Conservation (phyloP, 2,113 vertebrate species). For the Equus quagga region DNA sequence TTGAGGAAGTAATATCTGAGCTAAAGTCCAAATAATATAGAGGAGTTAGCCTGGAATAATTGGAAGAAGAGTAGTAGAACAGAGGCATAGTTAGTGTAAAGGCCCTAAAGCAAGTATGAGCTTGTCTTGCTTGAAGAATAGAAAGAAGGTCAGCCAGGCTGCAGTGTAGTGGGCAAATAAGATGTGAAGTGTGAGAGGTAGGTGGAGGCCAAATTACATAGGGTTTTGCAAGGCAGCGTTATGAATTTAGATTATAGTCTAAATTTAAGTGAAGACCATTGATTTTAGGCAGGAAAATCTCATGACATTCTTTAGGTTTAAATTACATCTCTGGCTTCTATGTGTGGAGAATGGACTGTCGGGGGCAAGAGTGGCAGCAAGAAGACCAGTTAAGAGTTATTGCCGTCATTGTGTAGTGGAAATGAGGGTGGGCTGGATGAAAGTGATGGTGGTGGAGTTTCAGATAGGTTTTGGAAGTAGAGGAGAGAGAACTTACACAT, state of each 20-base stretch:
- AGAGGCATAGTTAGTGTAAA: background rate
- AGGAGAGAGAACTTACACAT: background rate
- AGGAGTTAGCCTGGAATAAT: background rate
- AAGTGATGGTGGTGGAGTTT: background rate
- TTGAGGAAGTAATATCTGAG: background rate
- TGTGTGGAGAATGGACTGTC: background rate
- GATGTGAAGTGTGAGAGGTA: background rate
- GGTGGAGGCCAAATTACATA: too few species aligned
- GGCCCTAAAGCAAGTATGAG: background rate
- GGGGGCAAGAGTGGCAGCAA: background rate
- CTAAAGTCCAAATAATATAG: background rate
- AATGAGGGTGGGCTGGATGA: accelerated
- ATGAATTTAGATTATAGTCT: background rate
- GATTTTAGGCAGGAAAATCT: background rate
- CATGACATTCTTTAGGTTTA: background rate
- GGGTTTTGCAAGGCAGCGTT: background rate
- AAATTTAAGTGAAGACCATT: background rate
- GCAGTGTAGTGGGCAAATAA: background rate
- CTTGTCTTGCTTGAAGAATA: background rate
- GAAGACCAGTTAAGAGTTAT: background rate
- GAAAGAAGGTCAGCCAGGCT: background rate
- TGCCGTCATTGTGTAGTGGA: accelerated
- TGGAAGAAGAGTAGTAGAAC: background rate
- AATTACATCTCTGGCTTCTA: background rate
- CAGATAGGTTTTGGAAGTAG: background rate